Evolutionary conservation across 2,888 invertebrate genomes (phyloP).

Genomic region (Athalia rosae): DNA sequence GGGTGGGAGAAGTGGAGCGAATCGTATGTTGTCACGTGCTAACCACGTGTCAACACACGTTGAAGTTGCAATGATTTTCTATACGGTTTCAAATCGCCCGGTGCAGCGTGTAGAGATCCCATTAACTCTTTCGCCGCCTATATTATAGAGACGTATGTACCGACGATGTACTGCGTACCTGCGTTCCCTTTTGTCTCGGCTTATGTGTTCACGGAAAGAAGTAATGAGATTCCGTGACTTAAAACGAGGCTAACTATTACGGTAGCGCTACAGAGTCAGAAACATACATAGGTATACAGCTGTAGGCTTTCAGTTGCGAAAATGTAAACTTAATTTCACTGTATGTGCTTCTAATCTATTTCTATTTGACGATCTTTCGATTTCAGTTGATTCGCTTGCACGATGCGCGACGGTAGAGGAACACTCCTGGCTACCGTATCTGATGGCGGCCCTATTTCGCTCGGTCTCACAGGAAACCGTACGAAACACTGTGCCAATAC

Average conservation of each 20-base stretch:
- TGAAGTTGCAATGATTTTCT: slow-evolving; percentile 25
- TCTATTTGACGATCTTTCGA: background rate
- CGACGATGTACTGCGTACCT: background rate
- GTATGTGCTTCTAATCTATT: background rate
- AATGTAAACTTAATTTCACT: background rate
- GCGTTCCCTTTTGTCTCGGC: slow-evolving; percentile 28
- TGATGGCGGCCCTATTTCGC: background rate
- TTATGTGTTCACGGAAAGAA: slow-evolving; percentile 12
- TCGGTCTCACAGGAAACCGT: background rate
- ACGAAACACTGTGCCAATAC: too few relatives aligned
- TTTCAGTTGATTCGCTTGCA: slow-evolving; percentile 10
- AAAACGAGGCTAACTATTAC: slow-evolving; percentile 30
- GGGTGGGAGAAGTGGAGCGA: background rate
- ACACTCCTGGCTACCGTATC: background rate
- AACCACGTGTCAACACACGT: slow-evolving; percentile 25
- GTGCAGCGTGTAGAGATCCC: slow-evolving; percentile 11
- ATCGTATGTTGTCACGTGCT: slow-evolving; percentile 27
- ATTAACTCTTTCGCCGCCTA: slow-evolving; percentile 25
- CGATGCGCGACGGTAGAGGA: background rate
- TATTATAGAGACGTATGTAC: slow-evolving; percentile 16
- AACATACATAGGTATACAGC: background rate
- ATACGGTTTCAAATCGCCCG: slow-evolving; percentile 8
- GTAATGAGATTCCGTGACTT: slow-evolving; percentile 38
- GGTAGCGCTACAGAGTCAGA: background rate
- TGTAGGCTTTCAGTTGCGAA: slow-evolving; percentile 7